A percentile compares a stretch with the other conserved stretches of the same genome.
Evolutionary conservation across 2,888 invertebrate species (phyloP).

Genomic region (Drosophila multiciliata): DNA sequence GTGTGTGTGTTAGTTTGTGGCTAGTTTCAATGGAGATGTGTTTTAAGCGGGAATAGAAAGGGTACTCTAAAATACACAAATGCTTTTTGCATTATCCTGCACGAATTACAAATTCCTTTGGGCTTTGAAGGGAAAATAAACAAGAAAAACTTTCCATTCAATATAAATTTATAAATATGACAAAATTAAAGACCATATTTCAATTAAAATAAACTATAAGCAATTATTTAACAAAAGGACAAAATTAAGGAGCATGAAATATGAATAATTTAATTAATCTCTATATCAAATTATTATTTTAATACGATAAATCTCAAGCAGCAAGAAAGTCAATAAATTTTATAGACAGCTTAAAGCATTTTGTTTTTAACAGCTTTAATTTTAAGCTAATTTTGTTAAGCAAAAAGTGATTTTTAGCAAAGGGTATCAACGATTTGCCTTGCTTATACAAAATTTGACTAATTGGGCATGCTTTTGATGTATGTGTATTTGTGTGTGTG

Average conservation of each 20-base stretch:
- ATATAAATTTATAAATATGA: background rate
- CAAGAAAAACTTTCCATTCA: background rate
- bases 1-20: background rate
- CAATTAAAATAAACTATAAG: background rate
- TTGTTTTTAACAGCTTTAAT: background rate
- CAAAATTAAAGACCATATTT: background rate
- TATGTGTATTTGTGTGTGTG: background rate
- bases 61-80: slow-evolving; percentile 1
- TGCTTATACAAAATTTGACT: slow-evolving; percentile 27
- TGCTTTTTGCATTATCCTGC: slow-evolving; percentile 2
- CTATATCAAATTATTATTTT: background rate
- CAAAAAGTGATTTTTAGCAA: background rate
- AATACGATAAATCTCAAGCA: background rate
- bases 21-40: background rate
- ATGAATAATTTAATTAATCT: background rate
- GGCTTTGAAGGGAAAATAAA: background rate
- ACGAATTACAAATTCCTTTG: background rate
- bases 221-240: background rate
- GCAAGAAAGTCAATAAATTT: background rate
- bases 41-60: background rate
- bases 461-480: slow-evolving; percentile 25
- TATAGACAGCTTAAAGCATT: background rate
- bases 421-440: slow-evolving; percentile 5
- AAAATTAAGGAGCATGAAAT: background rate
- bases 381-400: background rate